phyloP scores from a whole-genome alignment of 64 coral and sea anemone genomes.

The Acropora yongei region DNA sequence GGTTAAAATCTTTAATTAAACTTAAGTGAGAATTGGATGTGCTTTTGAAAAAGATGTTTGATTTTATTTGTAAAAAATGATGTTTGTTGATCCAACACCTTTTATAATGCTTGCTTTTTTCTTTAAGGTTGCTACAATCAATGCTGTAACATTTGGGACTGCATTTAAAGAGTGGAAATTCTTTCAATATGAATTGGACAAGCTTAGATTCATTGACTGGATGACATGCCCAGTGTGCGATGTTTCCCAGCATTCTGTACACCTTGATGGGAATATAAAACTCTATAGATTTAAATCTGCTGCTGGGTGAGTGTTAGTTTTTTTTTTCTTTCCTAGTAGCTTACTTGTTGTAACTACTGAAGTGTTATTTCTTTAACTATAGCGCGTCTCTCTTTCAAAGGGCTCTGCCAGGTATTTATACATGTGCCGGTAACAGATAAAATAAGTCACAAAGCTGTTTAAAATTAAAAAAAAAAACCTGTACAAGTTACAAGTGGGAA shows the following conservation, averaged over 20 bases:
- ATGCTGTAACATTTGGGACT: neutral
- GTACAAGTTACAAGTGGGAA: no score
- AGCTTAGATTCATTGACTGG: neutral
- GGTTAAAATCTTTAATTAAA: no score
- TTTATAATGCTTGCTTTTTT: no score
- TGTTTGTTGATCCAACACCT: no score
- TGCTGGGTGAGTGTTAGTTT: neutral
- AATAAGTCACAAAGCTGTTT: no score
- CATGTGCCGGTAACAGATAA: no score
- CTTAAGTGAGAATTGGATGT: no score
- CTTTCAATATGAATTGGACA: neutral
- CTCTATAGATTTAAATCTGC: neutral
- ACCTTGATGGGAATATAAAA: neutral
- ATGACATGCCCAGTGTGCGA: neutral
- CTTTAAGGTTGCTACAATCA: neutral
- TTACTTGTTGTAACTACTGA: neutral
- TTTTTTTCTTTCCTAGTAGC: neutral
- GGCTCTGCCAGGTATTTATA: neutral
- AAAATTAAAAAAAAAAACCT: no score
- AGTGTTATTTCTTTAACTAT: neutral
- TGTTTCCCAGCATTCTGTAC: neutral
- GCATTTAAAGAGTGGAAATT: slow-evolving; percentile 6
- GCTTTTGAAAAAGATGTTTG: no score
- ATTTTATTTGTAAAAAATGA: no score
- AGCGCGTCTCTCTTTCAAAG: neutral